These are phyloP conservation scores for Drosophila falleni DNA, from an alignment of 2,888 invertebrate genomes.

Conservation along the genomic window DNA sequence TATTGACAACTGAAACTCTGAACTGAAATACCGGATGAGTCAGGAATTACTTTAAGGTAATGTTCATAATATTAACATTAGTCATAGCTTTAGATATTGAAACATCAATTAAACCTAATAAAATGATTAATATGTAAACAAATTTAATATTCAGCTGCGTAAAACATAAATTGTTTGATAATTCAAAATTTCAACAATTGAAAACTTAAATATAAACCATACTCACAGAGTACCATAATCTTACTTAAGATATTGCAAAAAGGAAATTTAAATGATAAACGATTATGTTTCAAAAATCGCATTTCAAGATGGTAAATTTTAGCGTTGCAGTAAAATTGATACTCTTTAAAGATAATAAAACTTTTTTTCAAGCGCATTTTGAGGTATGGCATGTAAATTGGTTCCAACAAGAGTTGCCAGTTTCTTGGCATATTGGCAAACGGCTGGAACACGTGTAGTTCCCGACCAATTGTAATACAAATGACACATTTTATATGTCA, in stretches of 20 bases:
- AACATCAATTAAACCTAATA: neutral
- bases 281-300: neutral
- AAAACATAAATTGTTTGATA: neutral
- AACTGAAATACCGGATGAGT: neutral
- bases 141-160: too few relatives aligned
- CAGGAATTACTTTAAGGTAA: neutral
- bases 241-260: neutral
- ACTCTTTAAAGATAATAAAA: slow-evolving; percentile 89
- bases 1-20: neutral
- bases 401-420: slow-evolving; percentile 95
- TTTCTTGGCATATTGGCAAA: slow-evolving; percentile 98
- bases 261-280: neutral
- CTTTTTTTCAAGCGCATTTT: slow-evolving; percentile 88
- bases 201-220: neutral
- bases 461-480: slow-evolving; percentile 97
- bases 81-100: neutral
- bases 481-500: slow-evolving; percentile 95
- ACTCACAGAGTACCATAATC: slow-evolving; percentile 7
- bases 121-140: neutral
- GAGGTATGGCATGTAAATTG: slow-evolving; percentile 91
- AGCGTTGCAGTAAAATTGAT: neutral
- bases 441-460: slow-evolving; percentile 94
- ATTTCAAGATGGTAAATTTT: too few relatives aligned
- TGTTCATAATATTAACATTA: too few relatives aligned
- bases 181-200: neutral